Evolutionary conservation across 2,888 invertebrate genomes (phyloP).

Genomic region (Zaprionus obscuricornis): DNA sequence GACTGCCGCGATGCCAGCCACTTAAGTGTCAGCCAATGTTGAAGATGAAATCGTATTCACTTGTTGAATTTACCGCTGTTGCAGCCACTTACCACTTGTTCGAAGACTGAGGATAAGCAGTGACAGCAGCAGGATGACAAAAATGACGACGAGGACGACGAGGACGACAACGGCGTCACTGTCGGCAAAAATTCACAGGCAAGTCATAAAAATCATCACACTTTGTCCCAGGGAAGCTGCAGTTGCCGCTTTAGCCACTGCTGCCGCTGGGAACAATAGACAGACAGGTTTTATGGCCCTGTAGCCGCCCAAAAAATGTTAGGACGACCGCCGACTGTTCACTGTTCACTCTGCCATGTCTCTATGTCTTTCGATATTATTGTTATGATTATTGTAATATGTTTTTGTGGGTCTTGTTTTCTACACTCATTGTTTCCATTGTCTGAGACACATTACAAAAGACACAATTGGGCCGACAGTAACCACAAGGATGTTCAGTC

Average conservation of each 20-base stretch:
- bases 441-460: constrained; percentile 30
- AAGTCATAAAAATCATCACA: constrained; percentile 76
- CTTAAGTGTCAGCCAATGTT: constrained; percentile 46
- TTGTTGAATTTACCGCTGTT: constrained; percentile 52
- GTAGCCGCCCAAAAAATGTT: constrained; percentile 17
- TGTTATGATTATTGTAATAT: constrained; percentile 75
- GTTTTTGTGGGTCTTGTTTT: constrained; percentile 62
- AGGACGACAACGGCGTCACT: constrained; percentile 52
- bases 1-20: constrained; percentile 60
- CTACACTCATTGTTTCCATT: constrained; percentile 57
- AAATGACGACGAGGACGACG: constrained; percentile 37
- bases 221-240: constrained; percentile 60
- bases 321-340: constrained; percentile 55
- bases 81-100: constrained; percentile 39
- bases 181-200: constrained; percentile 70
- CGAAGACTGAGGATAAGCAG: constrained; percentile 1
- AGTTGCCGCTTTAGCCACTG: constrained; percentile 5
- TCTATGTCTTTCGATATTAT: constrained; percentile 42
- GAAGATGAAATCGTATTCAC: constrained; percentile 42
- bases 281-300: constrained; percentile 57
- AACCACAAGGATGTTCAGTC: constrained; percentile 55
- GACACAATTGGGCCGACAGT: constrained; percentile 25
- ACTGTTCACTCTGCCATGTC: constrained; percentile 60
- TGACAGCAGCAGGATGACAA: constrained; percentile 40
- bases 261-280: constrained; percentile 51